Evolutionary conservation across 2,797 vertebrate genomes (phyloP).

Genomic region (Amphiprion clarkii): DNA sequence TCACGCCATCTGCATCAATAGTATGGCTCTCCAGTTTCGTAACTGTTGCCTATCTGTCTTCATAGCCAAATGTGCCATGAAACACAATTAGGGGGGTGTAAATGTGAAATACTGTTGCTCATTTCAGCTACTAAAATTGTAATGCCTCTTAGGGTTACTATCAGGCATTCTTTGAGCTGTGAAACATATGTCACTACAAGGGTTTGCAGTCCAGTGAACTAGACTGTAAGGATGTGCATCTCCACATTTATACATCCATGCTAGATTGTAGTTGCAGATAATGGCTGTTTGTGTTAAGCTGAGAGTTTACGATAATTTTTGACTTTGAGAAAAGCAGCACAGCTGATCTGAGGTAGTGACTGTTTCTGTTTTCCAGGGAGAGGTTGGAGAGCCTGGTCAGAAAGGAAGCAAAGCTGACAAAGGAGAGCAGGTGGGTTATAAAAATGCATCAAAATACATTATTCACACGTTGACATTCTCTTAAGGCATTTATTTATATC

Average conservation of each 20-base stretch:
- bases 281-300: slow-evolving; percentile 10
- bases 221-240: background rate
- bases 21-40: slow-evolving; percentile 32
- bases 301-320: slow-evolving; percentile 21
- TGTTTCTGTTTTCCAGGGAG: slow-evolving; percentile 88
- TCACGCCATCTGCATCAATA: slow-evolving; percentile 66
- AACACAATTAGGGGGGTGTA: slow-evolving; percentile 58
- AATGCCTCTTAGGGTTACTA: slow-evolving; percentile 32
- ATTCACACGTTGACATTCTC: background rate
- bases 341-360: slow-evolving; percentile 6
- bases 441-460: background rate
- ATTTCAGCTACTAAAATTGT: slow-evolving; percentile 55
- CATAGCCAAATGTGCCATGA: slow-evolving; percentile 42
- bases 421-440: slow-evolving; percentile 93
- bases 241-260: background rate
- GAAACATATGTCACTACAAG: slow-evolving; percentile 30
- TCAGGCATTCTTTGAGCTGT: slow-evolving; percentile 37
- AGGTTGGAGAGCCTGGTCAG: slow-evolving; percentile 97
- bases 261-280: slow-evolving; percentile 14
- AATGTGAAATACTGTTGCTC: slow-evolving; percentile 53
- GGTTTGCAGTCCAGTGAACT: slow-evolving; percentile 1
- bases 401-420: slow-evolving; percentile 99
- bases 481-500: background rate
- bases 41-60: slow-evolving; percentile 61
- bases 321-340: slow-evolving; percentile 22